A percentile compares a stretch with the other conserved stretches of the same genome.
These are phyloP conservation scores for Cryptotis parvus DNA, from an alignment of 2,113 vertebrate genomes.

Conservation along the genomic window DNA sequence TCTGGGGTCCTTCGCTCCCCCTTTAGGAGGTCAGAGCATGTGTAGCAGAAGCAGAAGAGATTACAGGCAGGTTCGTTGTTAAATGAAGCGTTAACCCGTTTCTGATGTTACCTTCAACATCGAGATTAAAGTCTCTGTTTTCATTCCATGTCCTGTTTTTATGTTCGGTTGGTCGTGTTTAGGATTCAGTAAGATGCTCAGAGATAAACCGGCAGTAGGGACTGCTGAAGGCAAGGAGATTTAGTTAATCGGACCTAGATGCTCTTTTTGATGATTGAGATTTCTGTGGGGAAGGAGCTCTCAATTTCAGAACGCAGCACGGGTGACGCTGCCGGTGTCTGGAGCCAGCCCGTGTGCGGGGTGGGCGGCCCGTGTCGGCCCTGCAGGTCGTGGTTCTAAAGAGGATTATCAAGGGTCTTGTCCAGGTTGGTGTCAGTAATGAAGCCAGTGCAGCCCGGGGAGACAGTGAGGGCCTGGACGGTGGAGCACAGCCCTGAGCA, in stretches of 20 bases:
- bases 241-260: slow-evolving; percentile 94
- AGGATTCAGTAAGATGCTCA: slow-evolving; percentile 87
- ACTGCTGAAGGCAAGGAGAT: slow-evolving; percentile 88
- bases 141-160: slow-evolving; percentile 67
- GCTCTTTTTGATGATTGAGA: slow-evolving; percentile 93
- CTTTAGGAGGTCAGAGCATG: neutral
- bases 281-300: slow-evolving; percentile 87
- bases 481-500: too few relatives aligned
- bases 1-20: too few relatives aligned
- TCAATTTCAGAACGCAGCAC: slow-evolving; percentile 90
- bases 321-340: slow-evolving; percentile 84
- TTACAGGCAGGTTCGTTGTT: slow-evolving; percentile 55
- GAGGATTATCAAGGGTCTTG: too few relatives aligned
- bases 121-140: slow-evolving; percentile 48
- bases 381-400: too few relatives aligned
- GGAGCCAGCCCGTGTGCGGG: too few relatives aligned
- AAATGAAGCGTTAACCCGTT: slow-evolving; percentile 54
- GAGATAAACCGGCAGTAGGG: slow-evolving; percentile 88
- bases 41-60: slow-evolving; percentile 30
- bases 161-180: slow-evolving; percentile 79
- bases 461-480: too few relatives aligned
- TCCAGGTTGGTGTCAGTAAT: too few relatives aligned
- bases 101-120: slow-evolving; percentile 37
- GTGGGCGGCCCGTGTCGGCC: too few relatives aligned
- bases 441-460: too few relatives aligned